Percentiles rank a stretch among this genome's conserved stretches.
Evolutionary conservation across 37 sponge, comb jelly and placozoan species (phyloP).

Genomic region (Lycopodina hypogea): DNA sequence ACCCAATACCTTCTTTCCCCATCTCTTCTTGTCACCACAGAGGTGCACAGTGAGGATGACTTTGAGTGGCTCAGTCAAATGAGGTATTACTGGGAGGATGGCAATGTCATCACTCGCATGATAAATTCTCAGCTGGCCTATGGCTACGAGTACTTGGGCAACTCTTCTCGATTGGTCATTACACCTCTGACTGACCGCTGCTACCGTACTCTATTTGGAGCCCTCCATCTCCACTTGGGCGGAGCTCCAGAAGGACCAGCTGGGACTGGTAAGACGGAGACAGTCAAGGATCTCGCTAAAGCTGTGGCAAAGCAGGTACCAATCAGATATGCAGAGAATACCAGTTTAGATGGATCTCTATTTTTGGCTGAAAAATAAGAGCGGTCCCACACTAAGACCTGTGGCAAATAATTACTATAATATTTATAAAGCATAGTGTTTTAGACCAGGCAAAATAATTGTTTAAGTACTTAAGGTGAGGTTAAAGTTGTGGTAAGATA

Average conservation of each 20-base stretch:
- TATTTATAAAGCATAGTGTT: too few relatives aligned
- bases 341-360: background rate
- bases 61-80: conserved; percentile 98
- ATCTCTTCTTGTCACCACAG: too few relatives aligned
- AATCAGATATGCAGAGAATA: background rate
- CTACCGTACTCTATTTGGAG: conserved; percentile 97
- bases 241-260: conserved; percentile 99
- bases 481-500: too few relatives aligned
- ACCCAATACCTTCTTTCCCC: too few relatives aligned
- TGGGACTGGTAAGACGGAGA: conserved; percentile 99
- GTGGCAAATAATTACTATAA: too few relatives aligned
- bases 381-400: too few relatives aligned
- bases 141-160: conserved; percentile 99
- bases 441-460: too few relatives aligned
- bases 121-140: conserved; percentile 95
- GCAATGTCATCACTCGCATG: conserved; percentile 93
- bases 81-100: conserved; percentile 99
- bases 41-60: conserved; percentile 88
- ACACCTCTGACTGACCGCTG: conserved; percentile 98
- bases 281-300: conserved; percentile 98
- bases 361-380: too few relatives aligned
- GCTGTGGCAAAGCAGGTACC: conserved; percentile 95
- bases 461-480: too few relatives aligned
- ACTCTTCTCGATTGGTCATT: conserved; percentile 93
- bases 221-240: conserved; percentile 96